Conservation (phyloP, 2,113 vertebrate species). For the Poeciliopsis prolifica region DNA sequence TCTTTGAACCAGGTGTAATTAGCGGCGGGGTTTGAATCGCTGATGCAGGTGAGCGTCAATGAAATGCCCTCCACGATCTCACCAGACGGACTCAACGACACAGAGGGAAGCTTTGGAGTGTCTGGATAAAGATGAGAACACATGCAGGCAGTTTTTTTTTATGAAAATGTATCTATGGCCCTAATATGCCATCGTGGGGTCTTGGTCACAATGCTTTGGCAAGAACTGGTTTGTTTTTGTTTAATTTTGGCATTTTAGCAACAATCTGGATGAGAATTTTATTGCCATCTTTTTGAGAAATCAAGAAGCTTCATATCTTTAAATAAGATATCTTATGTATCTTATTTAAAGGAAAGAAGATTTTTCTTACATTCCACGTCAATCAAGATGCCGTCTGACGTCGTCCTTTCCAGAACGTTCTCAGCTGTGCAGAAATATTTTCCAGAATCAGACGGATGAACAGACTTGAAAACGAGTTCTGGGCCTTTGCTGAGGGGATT, state of each 20-base stretch:
- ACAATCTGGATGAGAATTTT: no score
- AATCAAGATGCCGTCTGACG: neutral
- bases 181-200: no score
- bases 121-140: neutral
- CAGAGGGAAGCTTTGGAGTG: neutral
- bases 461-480: accelerated
- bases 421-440: slow-evolving; percentile 13
- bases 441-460: slow-evolving; percentile 10
- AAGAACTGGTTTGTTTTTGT: no score
- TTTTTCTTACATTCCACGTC: slow-evolving; percentile 12
- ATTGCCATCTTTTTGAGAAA: no score
- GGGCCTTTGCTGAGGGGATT: neutral
- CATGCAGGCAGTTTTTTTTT: neutral
- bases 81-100: neutral
- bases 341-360: neutral
- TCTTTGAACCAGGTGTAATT: slow-evolving; percentile 21
- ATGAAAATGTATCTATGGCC: no score
- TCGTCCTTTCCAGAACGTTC: accelerated
- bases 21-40: slow-evolving; percentile 26
- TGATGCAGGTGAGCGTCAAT: neutral
- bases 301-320: no score
- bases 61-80: slow-evolving; percentile 14
- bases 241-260: no score
- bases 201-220: no score
- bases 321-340: no score